Evolutionary conservation across 2,797 vertebrate genomes (phyloP).

Genomic region (Coregonus suidteri): DNA sequence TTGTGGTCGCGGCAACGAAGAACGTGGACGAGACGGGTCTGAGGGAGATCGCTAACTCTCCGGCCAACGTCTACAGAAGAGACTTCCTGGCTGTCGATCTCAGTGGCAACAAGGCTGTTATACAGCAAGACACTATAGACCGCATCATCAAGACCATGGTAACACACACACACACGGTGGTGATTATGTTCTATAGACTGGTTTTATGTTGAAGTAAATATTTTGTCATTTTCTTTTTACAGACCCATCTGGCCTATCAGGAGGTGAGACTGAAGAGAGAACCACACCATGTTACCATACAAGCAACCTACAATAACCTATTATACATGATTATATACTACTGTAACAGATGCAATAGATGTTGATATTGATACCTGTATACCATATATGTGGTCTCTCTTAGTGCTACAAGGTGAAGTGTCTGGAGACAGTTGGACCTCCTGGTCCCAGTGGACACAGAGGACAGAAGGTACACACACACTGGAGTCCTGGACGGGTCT

Average conservation of each 20-base stretch:
- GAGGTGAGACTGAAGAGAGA: conserved; percentile 78
- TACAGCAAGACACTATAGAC: conserved; percentile 76
- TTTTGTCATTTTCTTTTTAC: conserved; percentile 35
- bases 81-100: conserved; percentile 81
- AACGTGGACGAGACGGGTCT: conserved; percentile 83
- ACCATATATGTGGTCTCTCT: not conserved
- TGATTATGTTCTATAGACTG: not conserved
- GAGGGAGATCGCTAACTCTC: conserved; percentile 86
- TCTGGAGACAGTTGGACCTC: conserved; percentile 81
- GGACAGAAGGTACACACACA: conserved; percentile 86
- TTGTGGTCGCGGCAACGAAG: conserved; percentile 82
- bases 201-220: too few species aligned
- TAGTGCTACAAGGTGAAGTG: conserved; percentile 92
- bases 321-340: too few species aligned
- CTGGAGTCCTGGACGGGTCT: too few species aligned
- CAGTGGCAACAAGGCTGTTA: conserved; percentile 37
- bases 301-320: too few species aligned
- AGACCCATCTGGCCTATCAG: conserved; percentile 86
- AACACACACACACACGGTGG: conserved; percentile 29
- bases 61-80: conserved; percentile 80
- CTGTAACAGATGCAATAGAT: too few species aligned
- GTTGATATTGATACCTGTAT: too few species aligned
- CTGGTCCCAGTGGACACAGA: conserved; percentile 83
- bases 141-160: conserved; percentile 93
- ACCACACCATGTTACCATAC: not conserved